These are phyloP conservation scores for Melanotaenia trifasciata DNA, from an alignment of 2,797 vertebrate genomes.

Conservation along the genomic window DNA sequence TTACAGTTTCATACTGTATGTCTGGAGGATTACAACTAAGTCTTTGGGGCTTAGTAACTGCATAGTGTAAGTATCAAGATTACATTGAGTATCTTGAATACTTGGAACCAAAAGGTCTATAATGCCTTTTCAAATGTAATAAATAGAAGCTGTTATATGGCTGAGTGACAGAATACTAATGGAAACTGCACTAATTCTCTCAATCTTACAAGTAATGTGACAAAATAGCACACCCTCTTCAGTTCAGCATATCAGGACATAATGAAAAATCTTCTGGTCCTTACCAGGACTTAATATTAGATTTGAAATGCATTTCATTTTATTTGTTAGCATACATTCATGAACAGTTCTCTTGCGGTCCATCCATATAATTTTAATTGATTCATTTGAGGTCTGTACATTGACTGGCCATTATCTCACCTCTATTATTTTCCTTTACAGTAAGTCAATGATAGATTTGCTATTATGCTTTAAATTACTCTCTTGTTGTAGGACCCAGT, in stretches of 20 bases:
- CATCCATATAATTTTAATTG: too few relatives aligned
- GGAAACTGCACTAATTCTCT: background rate
- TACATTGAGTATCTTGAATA: conserved; percentile 11
- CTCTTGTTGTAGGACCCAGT: too few relatives aligned
- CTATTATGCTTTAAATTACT: too few relatives aligned
- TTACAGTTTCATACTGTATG: background rate
- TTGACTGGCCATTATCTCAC: too few relatives aligned
- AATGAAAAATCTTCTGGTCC: background rate
- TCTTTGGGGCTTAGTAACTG: background rate
- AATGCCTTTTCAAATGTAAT: background rate
- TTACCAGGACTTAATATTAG: too few relatives aligned
- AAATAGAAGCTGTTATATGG: background rate
- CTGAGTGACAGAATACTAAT: background rate
- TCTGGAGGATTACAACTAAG: conserved; percentile 10
- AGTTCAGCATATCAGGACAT: background rate
- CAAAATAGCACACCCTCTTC: background rate
- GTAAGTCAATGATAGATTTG: too few relatives aligned
- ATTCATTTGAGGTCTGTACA: too few relatives aligned
- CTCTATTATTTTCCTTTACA: too few relatives aligned
- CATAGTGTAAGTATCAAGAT: background rate
- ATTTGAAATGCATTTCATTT: too few relatives aligned
- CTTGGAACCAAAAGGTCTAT: background rate
- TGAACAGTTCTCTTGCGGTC: too few relatives aligned
- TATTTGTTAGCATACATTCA: too few relatives aligned
- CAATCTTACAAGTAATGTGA: background rate